Conservation (phyloP, 1,140 invertebrate species). For the Drosophila triauraria region DNA sequence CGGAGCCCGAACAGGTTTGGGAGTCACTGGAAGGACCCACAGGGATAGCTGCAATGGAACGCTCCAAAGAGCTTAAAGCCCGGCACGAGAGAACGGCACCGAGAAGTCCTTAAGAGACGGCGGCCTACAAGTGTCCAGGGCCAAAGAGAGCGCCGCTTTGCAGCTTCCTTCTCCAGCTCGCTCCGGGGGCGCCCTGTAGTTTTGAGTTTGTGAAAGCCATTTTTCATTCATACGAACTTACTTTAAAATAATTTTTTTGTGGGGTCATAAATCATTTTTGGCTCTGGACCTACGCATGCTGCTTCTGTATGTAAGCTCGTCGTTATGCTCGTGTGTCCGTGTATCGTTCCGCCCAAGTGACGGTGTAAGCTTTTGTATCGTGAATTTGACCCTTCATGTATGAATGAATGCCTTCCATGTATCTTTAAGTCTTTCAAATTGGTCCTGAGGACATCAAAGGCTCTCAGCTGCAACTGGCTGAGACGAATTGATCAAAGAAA, state of each 20-base stretch:
- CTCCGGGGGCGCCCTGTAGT: constrained; percentile 66
- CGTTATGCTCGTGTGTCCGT: constrained; percentile 6
- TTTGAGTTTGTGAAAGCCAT: constrained; percentile 81
- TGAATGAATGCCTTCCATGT: constrained; percentile 62
- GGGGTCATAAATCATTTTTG: constrained; percentile 83
- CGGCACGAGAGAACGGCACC: neutral
- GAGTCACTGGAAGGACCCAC: constrained; percentile 72
- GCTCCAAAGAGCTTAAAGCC: constrained; percentile 64
- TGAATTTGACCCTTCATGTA: constrained; percentile 40
- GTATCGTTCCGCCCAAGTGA: neutral
- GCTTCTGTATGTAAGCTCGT: constrained; percentile 26
- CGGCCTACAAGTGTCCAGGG: constrained; percentile 64
- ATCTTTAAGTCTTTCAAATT: constrained; percentile 45
- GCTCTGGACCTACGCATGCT: constrained; percentile 68
- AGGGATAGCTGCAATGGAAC: constrained; percentile 78
- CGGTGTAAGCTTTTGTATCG: constrained; percentile 33
- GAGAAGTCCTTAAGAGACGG: constrained; percentile 7
- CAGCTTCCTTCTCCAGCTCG: constrained; percentile 27
- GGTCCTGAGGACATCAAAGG: constrained; percentile 44
- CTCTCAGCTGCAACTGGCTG: neutral
- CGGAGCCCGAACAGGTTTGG: constrained; percentile 60
- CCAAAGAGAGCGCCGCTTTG: constrained; percentile 39
- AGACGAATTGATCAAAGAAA: no score
- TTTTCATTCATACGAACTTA: constrained; percentile 85
- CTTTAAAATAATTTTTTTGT: constrained; percentile 84